Conservation (phyloP, 2,888 invertebrate species). For the Agrenia bidenticulata region DNA sequence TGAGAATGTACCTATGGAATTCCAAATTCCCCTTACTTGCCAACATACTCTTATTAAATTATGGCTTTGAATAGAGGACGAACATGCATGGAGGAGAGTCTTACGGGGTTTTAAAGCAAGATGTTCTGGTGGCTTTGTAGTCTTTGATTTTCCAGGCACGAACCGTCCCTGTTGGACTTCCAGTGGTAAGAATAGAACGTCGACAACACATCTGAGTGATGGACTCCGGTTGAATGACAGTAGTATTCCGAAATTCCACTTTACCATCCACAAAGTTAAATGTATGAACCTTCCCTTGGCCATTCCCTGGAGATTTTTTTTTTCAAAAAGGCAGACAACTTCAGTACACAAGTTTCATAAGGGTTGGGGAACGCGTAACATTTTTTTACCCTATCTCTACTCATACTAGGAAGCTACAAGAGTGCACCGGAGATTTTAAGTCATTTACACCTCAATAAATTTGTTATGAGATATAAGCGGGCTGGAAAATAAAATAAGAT, state of each 20-base stretch:
- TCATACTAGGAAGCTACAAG: no score
- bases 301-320: constrained; percentile 28
- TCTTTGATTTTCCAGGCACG: constrained; percentile 27
- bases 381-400: no score
- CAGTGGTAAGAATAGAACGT: constrained; percentile 27
- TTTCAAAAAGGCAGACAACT: no score
- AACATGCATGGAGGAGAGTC: background rate
- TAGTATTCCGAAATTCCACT: constrained; percentile 22
- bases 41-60: background rate
- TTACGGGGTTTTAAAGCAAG: constrained; percentile 14
- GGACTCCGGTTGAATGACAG: constrained; percentile 29
- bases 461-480: no score
- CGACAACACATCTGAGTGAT: constrained; percentile 33
- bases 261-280: constrained; percentile 18
- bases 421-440: no score
- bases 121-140: background rate
- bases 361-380: no score
- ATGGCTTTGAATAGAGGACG: background rate
- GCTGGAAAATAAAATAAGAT: no score
- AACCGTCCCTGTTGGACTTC: constrained; percentile 28
- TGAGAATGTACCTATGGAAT: no score
- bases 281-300: constrained; percentile 28
- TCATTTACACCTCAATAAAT: no score
- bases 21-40: no score
- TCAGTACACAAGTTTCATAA: no score